phyloP scores from a whole-genome alignment of 2,113 vertebrate species.

The Eonycteris spelaea region DNA sequence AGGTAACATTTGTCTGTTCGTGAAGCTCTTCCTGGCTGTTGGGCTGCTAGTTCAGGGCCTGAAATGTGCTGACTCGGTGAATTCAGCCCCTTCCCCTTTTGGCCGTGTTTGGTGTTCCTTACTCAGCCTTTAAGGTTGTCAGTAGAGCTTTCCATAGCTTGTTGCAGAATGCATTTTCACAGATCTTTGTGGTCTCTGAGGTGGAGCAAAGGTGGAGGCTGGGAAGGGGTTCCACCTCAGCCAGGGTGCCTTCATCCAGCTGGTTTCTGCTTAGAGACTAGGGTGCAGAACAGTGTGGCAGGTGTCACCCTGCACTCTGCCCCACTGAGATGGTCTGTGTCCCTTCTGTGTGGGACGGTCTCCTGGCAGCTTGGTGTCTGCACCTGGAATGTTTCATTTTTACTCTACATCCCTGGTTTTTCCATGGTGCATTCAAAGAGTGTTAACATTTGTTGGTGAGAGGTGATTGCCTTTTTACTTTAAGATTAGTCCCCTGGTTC shows the following conservation, averaged over 20 bases:
- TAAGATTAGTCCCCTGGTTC: neutral
- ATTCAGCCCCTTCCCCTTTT: neutral
- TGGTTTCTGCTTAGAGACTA: neutral
- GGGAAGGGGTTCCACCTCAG: neutral
- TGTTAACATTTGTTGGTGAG: neutral
- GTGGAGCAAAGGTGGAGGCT: neutral
- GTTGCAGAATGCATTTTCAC: constrained; percentile 38
- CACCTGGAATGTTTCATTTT: neutral
- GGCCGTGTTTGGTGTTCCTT: neutral
- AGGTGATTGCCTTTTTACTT: neutral
- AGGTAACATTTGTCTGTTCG: too few relatives aligned
- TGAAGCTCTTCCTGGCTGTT: neutral
- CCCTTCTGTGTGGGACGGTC: neutral
- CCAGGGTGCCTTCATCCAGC: neutral
- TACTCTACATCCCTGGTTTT: neutral
- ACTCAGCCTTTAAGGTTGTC: constrained; percentile 11
- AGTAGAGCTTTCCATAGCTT: constrained; percentile 41
- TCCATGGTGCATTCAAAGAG: neutral
- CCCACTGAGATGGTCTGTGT: neutral
- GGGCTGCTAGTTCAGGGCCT: neutral
- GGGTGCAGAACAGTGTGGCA: neutral
- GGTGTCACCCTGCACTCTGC: neutral
- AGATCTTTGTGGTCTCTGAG: constrained; percentile 28
- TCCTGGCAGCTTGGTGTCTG: neutral
- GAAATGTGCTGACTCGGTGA: neutral